Percentiles rank a stretch among this genome's conserved stretches.
phyloP scores from a whole-genome alignment of 1,140 invertebrate genomes.

The Atopsyche davidsoni region DNA sequence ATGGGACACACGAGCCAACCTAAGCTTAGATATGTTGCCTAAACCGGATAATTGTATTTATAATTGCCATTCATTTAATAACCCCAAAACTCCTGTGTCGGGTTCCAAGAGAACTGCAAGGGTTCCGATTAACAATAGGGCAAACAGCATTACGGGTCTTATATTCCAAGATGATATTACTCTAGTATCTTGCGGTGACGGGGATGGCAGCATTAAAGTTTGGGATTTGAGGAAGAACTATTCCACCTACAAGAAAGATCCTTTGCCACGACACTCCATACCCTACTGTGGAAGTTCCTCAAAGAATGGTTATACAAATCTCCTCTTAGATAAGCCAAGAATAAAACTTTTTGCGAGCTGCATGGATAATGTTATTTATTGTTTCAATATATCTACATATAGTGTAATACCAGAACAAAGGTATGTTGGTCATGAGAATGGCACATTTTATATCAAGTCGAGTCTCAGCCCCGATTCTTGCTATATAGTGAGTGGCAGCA shows the following conservation, averaged over 20 bases:
- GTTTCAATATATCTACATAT: constrained; percentile 72
- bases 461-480: constrained; percentile 70
- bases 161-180: constrained; percentile 72
- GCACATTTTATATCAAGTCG: constrained; percentile 77
- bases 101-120: constrained; percentile 39
- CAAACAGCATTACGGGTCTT: constrained; percentile 69
- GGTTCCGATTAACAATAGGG: constrained; percentile 34
- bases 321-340: constrained; percentile 63
- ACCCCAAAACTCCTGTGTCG: constrained; percentile 44
- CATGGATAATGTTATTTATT: constrained; percentile 79
- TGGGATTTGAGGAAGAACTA: constrained; percentile 85
- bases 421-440: constrained; percentile 66
- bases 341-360: constrained; percentile 77
- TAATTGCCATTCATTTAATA: constrained; percentile 52
- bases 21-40: constrained; percentile 39
- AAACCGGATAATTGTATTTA: constrained; percentile 58
- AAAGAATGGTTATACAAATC: constrained; percentile 70
- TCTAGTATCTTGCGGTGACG: constrained; percentile 73
- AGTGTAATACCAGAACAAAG: constrained; percentile 55
- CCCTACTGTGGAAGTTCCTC: constrained; percentile 63
- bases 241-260: constrained; percentile 58
- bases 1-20: constrained; percentile 68
- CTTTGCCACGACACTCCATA: constrained; percentile 64
- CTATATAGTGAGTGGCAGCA: constrained; percentile 78
- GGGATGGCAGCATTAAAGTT: constrained; percentile 77